Base-by-base conservation (phyloP, 2,797 vertebrate species). In the Pempheris klunzingeri region DNA sequence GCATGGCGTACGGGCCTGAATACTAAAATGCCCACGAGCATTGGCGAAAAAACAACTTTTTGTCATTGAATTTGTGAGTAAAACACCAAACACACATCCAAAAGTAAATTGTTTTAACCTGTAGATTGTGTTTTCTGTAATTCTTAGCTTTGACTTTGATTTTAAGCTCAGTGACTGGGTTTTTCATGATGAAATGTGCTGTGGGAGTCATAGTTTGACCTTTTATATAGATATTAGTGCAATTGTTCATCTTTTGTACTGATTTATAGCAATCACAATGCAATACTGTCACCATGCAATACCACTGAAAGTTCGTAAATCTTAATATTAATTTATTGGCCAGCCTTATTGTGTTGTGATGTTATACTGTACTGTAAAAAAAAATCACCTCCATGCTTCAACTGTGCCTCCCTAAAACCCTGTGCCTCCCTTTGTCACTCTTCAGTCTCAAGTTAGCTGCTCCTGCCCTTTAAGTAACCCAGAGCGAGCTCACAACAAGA, bases 391-490 rank as follows among this genome's bases (percentile, higher is more conserved):
- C 22, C 12, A 13, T 28, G 13, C 8, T 49, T 53, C 11, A 32
- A 17, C 13, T 57, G 22, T 50, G n/a, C 7, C 53, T 71, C 26
- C 39, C 6, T 61, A 18, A 36, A 22, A n/a, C n/a, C n/a, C n/a
- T n/a, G n/a, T n/a, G n/a, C n/a, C n/a, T n/a, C n/a, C n/a, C n/a
- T n/a, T n/a, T n/a, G n/a, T n/a, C n/a, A n/a, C 57, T 46, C 52
- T 59, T 61, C 44, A 49, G 7, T 30, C 53, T 73, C 7, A 61
- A 70, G 38, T 52, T 57, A 79, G 41, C 63, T 55, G 30, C 50
- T 26, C 26, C 52, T 77, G 41, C 24, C 60, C 66, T 75, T 77
- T 76, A 60, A 71, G 41, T 54, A 65, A 72, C 78, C 63, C 30
- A 69, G 39, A 57, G 59, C 59, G 39, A 57, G 59, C 59, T 59